Conservation (phyloP, 2,113 vertebrate species). For the Uria aalge region DNA sequence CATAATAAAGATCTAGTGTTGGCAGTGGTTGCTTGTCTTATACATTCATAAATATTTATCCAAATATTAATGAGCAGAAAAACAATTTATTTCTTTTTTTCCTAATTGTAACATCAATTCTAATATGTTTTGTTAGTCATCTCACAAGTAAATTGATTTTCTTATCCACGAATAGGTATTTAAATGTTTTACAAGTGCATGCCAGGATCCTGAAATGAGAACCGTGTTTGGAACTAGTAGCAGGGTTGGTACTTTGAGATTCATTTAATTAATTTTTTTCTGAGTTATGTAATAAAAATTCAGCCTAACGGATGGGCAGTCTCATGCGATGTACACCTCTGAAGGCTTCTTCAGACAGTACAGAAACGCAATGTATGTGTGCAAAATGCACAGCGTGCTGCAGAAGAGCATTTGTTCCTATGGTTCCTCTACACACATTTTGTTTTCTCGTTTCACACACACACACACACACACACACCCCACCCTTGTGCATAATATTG, state of each 20-base stretch:
- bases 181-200: slow-evolving; percentile 30
- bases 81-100: slow-evolving; percentile 60
- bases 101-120: slow-evolving; percentile 68
- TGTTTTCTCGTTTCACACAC: neutral
- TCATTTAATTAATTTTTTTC: neutral
- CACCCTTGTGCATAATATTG: neutral
- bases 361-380: accelerated
- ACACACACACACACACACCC: neutral
- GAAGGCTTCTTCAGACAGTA: neutral
- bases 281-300: neutral
- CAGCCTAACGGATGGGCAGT: neutral
- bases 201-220: slow-evolving; percentile 24
- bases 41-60: slow-evolving; percentile 17
- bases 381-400: neutral
- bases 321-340: neutral
- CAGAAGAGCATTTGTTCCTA: neutral
- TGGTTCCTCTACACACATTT: neutral
- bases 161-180: slow-evolving; percentile 4
- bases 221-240: neutral
- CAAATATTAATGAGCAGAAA: slow-evolving; percentile 36
- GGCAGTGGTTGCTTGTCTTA: slow-evolving; percentile 20
- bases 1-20: slow-evolving; percentile 53
- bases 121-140: slow-evolving; percentile 32
- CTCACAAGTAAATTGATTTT: slow-evolving; percentile 17
- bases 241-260: neutral